Percentiles rank a stretch among this genome's conserved stretches.
These are phyloP conservation scores for Pollenia angustigena DNA, from an alignment of 2,888 invertebrate genomes.

Conservation along the genomic window DNA sequence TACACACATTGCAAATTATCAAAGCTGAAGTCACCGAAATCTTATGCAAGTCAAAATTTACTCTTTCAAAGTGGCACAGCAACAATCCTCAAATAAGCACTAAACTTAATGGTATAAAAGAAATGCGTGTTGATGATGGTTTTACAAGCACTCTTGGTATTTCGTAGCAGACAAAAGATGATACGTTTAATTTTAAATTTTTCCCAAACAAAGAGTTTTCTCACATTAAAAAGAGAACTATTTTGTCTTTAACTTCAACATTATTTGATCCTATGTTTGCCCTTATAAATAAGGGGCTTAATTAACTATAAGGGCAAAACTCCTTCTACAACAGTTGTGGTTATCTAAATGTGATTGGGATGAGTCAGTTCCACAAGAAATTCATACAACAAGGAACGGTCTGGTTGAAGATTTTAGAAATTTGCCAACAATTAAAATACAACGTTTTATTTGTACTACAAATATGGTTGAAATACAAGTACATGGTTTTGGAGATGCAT, in stretches of 20 bases:
- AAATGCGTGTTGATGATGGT: not conserved
- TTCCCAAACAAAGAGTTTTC: not conserved
- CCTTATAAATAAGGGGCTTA: too few species aligned
- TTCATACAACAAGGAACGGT: constrained; percentile 34
- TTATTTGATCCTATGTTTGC: constrained; percentile 59
- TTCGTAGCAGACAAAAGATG: not conserved
- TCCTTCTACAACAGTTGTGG: constrained; percentile 50
- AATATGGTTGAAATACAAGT: not conserved
- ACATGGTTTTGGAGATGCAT: not conserved
- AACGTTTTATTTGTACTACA: not conserved
- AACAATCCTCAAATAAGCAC: not conserved
- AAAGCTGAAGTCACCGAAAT: constrained; percentile 35
- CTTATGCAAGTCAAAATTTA: not conserved
- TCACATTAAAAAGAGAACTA: not conserved
- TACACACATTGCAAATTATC: constrained; percentile 20
- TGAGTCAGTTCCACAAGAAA: constrained; percentile 40
- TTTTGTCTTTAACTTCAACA: constrained; percentile 36
- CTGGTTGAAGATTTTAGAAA: constrained; percentile 7
- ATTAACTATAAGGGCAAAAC: constrained; percentile 44
- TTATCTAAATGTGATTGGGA: constrained; percentile 50
- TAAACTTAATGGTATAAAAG: not conserved
- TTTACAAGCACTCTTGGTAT: constrained; percentile 9
- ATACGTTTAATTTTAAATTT: not conserved
- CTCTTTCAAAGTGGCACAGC: not conserved
- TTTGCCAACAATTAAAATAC: not conserved